phyloP scores from a whole-genome alignment of 2,797 vertebrate genomes.

The Morelia viridis region DNA sequence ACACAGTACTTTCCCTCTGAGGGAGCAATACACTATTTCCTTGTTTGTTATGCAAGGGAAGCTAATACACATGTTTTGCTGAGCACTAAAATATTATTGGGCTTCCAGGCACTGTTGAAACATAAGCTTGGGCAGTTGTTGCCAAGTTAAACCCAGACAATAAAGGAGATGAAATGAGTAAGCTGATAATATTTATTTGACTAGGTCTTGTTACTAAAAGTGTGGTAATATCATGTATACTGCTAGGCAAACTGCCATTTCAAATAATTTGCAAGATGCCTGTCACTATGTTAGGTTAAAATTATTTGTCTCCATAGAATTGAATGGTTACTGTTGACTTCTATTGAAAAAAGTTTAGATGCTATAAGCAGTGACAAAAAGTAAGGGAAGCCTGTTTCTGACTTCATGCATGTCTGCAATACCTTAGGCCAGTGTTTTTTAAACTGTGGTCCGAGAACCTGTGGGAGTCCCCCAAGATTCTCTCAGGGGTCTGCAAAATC shows the following conservation, averaged over 20 bases:
- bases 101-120: not conserved
- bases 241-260: not conserved
- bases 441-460: not conserved
- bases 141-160: not conserved
- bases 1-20: slow-evolving; percentile 33
- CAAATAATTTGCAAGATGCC: not conserved
- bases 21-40: slow-evolving; percentile 22
- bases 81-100: not conserved
- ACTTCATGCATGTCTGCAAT: not conserved
- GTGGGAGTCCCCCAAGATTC: not conserved
- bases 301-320: not conserved
- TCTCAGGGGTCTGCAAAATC: not conserved
- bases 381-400: not conserved
- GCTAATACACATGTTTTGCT: not conserved
- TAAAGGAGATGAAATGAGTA: slow-evolving; percentile 10
- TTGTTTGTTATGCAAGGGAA: slow-evolving; percentile 13
- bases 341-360: not conserved
- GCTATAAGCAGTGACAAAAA: not conserved
- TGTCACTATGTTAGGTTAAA: not conserved
- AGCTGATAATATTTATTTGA: slow-evolving; percentile 4
- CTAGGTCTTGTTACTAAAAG: slow-evolving; percentile 3
- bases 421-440: not conserved
- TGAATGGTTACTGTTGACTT: not conserved
- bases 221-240: not conserved
- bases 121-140: not conserved